Evolutionary conservation across 2,797 vertebrate genomes (phyloP), one percentile per base, ranked within the genome.

Genomic region (Alosa sapidissima): DNA sequence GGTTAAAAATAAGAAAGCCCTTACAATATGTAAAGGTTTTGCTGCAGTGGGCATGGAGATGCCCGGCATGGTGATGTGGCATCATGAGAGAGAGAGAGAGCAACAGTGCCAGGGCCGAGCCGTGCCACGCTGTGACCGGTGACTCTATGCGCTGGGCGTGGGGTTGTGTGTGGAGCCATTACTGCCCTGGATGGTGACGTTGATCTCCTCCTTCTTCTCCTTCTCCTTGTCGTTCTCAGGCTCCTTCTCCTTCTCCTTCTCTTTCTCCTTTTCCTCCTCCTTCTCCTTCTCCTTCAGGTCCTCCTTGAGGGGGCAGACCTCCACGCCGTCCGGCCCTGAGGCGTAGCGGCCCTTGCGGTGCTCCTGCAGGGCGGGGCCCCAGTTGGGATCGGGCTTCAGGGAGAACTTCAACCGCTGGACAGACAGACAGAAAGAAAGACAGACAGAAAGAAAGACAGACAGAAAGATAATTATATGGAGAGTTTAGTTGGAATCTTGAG

Each of bases 341-440:
- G 97, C 96, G 0, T 99, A 99, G 89, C 96, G 96, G 89, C 98
- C 98, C 0, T 94, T 97, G 93, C 97, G 96, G 93, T 99, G 97
- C 94, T 99, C 98, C 45, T 91, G 87, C 86, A 99, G 96, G 8
- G 96, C 97, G 0, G 98, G 98, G 85, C 98, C 98, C 98, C 98
- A 99, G 91, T 96, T 96, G 88, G 96, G 96, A 93, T 97, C 95
- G 10, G 97, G 90, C 91, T 92, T 96, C 86, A 97, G 94, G 0
- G 98, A 96, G 28, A 95, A 92, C 97, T 97, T 99, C 93, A 99
- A 95, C 90, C 97, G 95, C 98, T 99, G 91, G 6, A 86, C 83
- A 83, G 81, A 86, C 82, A 83, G 81, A 62, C 21, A 13, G 5
- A 10, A 28, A 82, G 49, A 87, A 33, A 86, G 16, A 3, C 21